Evolutionary conservation across 2,888 invertebrate species (phyloP).

Genomic region (Drosophila melanosoma): DNA sequence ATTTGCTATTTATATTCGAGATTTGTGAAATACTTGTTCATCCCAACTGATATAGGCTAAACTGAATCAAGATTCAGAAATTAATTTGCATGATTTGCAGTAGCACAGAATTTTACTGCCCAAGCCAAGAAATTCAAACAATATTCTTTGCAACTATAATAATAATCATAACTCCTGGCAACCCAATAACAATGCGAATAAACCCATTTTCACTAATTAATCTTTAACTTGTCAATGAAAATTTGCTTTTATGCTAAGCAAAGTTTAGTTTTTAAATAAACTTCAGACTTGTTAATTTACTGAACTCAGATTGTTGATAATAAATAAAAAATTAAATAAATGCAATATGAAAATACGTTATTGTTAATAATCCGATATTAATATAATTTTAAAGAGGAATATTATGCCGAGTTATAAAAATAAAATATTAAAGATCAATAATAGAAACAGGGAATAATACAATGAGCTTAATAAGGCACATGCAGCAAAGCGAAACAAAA

Average conservation of each 20-base stretch:
- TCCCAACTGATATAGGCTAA: no score
- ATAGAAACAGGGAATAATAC: background rate
- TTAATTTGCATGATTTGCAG: no score
- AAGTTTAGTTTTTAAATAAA: background rate
- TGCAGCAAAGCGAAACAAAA: background rate
- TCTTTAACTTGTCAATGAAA: no score
- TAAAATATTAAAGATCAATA: no score
- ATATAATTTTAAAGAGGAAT: background rate
- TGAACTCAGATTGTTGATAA: background rate
- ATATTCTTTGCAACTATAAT: background rate
- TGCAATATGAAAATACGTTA: background rate
- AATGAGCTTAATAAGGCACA: no score
- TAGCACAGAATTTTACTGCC: no score
- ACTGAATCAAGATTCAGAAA: no score
- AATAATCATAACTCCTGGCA: background rate
- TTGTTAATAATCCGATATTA: background rate
- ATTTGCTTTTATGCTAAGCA: background rate
- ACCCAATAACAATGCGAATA: background rate
- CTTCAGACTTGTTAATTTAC: background rate
- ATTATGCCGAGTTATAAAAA: background rate
- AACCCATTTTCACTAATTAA: no score
- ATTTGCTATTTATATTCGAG: background rate
- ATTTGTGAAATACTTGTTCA: no score
- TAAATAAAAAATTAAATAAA: background rate
- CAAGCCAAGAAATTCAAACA: background rate